A percentile compares a stretch with the other conserved stretches of the same genome.
phyloP scores from a whole-genome alignment of 2,888 invertebrate genomes.

The Tolmerus cingulatus region DNA sequence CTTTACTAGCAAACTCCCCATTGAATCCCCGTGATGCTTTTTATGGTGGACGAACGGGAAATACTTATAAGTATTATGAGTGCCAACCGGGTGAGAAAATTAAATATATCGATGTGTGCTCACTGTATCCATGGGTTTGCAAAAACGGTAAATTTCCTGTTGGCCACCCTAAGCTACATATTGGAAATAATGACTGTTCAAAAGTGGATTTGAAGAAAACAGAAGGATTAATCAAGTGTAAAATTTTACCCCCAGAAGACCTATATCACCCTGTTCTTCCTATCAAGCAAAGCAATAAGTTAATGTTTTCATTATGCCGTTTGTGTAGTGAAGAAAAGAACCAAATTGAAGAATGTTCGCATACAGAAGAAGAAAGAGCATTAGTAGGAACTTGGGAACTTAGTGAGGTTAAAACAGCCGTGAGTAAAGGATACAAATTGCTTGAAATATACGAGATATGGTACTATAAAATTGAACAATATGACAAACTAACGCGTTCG shows the following conservation, averaged over 20 bases:
- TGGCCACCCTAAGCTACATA: neutral
- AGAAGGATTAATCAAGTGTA: neutral
- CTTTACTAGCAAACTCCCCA: neutral
- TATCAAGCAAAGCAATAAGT: constrained; percentile 50
- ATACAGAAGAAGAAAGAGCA: constrained; percentile 45
- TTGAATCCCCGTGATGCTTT: constrained; percentile 13
- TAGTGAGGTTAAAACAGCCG: constrained; percentile 53
- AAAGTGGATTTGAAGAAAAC: neutral
- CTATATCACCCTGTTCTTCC: constrained; percentile 55
- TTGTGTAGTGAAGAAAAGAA: constrained; percentile 42
- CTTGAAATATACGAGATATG: constrained; percentile 53
- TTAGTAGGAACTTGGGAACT: constrained; percentile 55
- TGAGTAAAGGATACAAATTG: constrained; percentile 52
- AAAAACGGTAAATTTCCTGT: neutral
- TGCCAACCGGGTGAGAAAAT: neutral
- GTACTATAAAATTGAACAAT: constrained; percentile 52
- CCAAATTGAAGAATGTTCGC: too few species aligned
- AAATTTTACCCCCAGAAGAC: constrained; percentile 42
- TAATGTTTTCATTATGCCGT: constrained; percentile 53
- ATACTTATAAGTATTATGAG: neutral
- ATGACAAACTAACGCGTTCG: constrained; percentile 34
- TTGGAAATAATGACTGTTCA: neutral
- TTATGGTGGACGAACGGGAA: neutral
- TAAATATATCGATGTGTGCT: constrained; percentile 29
- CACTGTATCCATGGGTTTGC: constrained; percentile 11